These are phyloP conservation scores for Mimachlamys varia DNA, from an alignment of 2,888 invertebrate species.

Conservation along the genomic window DNA sequence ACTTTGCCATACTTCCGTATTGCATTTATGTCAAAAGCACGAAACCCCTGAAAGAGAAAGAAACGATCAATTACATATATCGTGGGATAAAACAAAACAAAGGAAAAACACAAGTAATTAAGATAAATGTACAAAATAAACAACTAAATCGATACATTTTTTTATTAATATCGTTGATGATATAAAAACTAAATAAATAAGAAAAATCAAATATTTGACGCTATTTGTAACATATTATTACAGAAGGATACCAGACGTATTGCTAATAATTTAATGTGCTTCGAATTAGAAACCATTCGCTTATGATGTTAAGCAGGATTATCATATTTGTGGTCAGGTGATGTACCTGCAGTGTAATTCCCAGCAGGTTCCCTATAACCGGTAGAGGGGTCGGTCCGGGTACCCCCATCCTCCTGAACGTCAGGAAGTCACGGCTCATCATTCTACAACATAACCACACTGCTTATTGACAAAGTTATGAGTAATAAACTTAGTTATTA, in stretches of 20 bases:
- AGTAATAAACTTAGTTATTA: no score
- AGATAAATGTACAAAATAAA: no score
- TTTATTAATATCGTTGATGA: no score
- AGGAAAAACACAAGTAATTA: neutral
- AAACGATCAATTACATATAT: neutral
- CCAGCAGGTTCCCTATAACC: neutral
- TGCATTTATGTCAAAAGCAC: neutral
- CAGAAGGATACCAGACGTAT: no score
- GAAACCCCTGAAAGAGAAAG: neutral
- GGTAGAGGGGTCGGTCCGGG: neutral
- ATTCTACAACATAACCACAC: neutral
- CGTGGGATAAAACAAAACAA: neutral
- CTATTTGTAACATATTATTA: no score
- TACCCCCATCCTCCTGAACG: neutral
- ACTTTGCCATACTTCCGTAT: neutral
- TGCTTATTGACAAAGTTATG: no score
- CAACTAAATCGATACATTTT: no score
- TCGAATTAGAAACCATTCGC: no score
- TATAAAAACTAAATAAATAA: no score
- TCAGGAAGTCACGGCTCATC: neutral
- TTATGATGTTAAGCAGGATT: no score
- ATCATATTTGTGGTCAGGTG: neutral
- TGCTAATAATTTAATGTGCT: no score
- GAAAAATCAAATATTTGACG: no score
- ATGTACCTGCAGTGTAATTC: neutral